A percentile compares a stretch with the other conserved stretches of the same genome.
phyloP scores from a whole-genome alignment of 2,888 invertebrate species.

The Heliconius ethilla region DNA sequence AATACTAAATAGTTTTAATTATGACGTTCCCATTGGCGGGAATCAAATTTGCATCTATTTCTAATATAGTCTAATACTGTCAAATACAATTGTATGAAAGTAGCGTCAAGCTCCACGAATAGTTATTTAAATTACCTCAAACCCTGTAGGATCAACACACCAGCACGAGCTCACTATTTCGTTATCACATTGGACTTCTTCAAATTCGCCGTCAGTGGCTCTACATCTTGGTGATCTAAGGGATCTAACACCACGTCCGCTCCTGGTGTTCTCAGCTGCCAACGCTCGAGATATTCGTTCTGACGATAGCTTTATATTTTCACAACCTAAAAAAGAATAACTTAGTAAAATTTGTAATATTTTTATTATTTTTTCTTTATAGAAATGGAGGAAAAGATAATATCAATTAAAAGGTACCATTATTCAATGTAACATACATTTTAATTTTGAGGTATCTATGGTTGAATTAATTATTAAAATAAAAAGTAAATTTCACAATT shows the following conservation, averaged over 20 bases:
- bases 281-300: constrained; percentile 75
- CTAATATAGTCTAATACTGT: neutral
- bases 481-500: neutral
- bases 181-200: constrained; percentile 89
- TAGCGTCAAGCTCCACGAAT: neutral
- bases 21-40: no score
- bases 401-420: neutral
- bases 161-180: constrained; percentile 88
- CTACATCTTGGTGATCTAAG: constrained; percentile 87
- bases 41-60: neutral
- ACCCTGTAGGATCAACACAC: constrained; percentile 91
- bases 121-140: constrained; percentile 76
- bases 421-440: neutral
- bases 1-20: no score
- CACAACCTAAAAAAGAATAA: constrained; percentile 66
- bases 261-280: constrained; percentile 80
- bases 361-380: no score
- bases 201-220: constrained; percentile 87
- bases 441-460: neutral
- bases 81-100: neutral
- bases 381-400: neutral
- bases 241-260: constrained; percentile 83
- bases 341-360: no score
- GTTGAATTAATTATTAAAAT: neutral
- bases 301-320: constrained; percentile 71